phyloP scores from a whole-genome alignment of 2,113 vertebrate species.

The Melanocharis versteri region DNA sequence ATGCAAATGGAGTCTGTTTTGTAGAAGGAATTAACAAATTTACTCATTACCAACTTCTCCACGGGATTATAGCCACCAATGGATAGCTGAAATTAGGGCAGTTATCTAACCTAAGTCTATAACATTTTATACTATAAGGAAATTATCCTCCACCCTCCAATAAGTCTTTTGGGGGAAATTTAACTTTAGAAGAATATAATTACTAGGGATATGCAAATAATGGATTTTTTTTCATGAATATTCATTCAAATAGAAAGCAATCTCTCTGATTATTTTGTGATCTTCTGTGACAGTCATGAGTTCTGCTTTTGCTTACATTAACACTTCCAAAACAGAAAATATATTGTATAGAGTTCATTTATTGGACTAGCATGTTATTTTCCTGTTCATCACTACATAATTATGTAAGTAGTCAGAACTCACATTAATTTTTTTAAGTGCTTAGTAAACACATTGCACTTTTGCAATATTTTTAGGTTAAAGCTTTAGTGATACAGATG shows the following conservation, averaged over 20 bases:
- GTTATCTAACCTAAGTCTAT: background rate
- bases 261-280: background rate
- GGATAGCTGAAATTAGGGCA: constrained; percentile 1
- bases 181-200: background rate
- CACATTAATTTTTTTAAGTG: background rate
- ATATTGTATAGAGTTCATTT: background rate
- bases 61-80: background rate
- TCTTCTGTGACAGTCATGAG: background rate
- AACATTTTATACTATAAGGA: background rate
- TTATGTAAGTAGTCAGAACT: background rate
- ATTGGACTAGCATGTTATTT: background rate
- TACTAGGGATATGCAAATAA: background rate
- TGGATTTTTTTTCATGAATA: background rate
- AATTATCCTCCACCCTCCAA: background rate
- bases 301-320: background rate
- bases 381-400: background rate
- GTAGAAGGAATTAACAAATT: constrained; percentile 17
- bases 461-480: background rate
- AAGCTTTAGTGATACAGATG: background rate
- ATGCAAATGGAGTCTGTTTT: background rate
- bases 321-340: background rate
- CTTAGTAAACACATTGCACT: background rate
- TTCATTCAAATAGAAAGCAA: background rate
- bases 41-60: constrained; percentile 1
- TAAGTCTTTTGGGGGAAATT: background rate